Evolutionary conservation across 2,113 vertebrate genomes (phyloP), one percentile per base, ranked within the genome.

Genomic region (Anseranas semipalmata): DNA sequence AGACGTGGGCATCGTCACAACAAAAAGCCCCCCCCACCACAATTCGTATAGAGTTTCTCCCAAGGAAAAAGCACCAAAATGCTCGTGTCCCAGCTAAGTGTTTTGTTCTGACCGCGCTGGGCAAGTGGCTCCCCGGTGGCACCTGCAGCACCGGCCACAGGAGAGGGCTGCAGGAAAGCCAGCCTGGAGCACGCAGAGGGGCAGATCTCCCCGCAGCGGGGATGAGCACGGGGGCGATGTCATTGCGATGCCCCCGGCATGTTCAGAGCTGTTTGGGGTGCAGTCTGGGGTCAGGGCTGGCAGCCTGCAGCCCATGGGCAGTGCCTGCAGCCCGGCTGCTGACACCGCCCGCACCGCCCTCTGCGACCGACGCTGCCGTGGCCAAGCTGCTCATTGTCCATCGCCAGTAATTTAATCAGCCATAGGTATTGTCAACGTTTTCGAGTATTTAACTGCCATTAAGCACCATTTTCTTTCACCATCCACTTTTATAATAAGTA

Each of bases 61-160:
- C 65, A 32, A 30, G 76, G 55, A 70, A 91, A 91, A 84, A 87
- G 4, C 65, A 82, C 86, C 33, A 22, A 58, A 86, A 48, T 17
- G 7, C 46, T 77, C 10, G 0, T 13, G 72, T 35, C 56, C 72
- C 30, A 15, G 28, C 5, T 13, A 76, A 41, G 33, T 0, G 1
- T 50, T 88, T 75, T 2, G 3, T 83, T 72, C 77, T 70, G 45
- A 2, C 27, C 68, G 67, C 27, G 11, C 25, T 32, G 8, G 52
- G 39, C 27, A 53, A 37, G 27, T 1, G 12, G 32, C 62, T 30
- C 39, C 50, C 37, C 37, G 16, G 37, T 8, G 12, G 62, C 27
- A 65, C 62, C 62, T 65, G 62, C 39, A 55, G 52, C 27, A 52
- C 50, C 50, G 25, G 50, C 50, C 24, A 12, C 7, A 41, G 62